Evolutionary conservation across 1,140 invertebrate genomes (phyloP).

Genomic region (Philotrypesis tridentata): DNA sequence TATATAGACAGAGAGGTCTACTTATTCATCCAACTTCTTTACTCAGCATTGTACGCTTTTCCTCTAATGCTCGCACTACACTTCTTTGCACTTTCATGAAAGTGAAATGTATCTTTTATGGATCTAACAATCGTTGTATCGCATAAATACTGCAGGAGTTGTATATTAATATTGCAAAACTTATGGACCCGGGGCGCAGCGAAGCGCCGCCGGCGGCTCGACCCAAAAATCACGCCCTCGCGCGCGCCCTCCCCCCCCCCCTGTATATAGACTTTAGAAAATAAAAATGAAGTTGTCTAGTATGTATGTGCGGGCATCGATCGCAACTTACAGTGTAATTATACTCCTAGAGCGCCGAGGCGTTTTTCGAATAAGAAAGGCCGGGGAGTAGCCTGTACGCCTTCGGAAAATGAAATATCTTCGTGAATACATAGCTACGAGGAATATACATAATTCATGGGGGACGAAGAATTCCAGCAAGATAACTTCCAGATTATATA

Average conservation of each 20-base stretch:
- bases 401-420: not conserved
- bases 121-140: not conserved
- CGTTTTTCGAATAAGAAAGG: not conserved
- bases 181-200: no score
- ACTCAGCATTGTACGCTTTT: not conserved
- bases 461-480: not conserved
- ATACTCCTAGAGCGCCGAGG: not conserved
- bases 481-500: not conserved
- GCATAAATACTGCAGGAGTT: not conserved
- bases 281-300: no score
- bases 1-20: not conserved
- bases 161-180: not conserved
- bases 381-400: not conserved
- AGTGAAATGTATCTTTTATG: not conserved
- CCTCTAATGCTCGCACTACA: not conserved
- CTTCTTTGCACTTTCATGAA: not conserved
- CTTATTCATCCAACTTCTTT: not conserved
- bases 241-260: no score
- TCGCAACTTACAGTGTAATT: not conserved
- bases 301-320: no score
- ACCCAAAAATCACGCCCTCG: no score
- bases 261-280: no score
- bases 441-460: not conserved
- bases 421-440: not conserved
- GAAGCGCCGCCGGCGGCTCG: no score